Percentiles rank a stretch among this genome's conserved stretches.
Conservation (phyloP, 35 echinoderm and acorn worm genomes). For the Lytechinus variegatus region DNA sequence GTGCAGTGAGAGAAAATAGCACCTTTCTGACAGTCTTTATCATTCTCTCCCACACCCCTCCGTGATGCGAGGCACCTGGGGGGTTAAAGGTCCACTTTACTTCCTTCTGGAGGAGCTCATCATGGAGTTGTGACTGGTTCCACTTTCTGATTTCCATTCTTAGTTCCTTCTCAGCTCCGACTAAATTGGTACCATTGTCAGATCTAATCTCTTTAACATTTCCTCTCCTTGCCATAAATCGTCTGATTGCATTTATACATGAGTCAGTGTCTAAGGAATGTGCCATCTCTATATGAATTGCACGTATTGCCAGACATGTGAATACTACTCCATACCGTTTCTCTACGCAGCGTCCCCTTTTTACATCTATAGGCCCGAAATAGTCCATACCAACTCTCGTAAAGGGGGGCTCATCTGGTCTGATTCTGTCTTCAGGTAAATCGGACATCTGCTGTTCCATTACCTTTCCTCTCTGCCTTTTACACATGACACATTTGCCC, state of each 20-base stretch:
- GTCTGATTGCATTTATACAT: conserved; percentile 51
- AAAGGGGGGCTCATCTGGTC: conserved; percentile 65
- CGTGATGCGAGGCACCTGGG: conserved; percentile 66
- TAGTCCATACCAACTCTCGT: conserved; percentile 51
- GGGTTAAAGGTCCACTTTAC: conserved; percentile 62
- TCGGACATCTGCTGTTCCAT: conserved; percentile 77
- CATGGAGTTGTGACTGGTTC: conserved; percentile 56
- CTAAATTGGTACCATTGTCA: conserved; percentile 64
- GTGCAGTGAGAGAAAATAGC: conserved; percentile 12
- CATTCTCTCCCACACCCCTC: conserved; percentile 58
- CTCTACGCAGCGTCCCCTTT: conserved; percentile 43
- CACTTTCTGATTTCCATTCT: conserved; percentile 35
- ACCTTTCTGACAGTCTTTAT: conserved; percentile 40
- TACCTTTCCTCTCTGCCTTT: not conserved
- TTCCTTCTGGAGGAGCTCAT: conserved; percentile 48
- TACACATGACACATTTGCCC: conserved; percentile 63
- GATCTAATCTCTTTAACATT: conserved; percentile 47
- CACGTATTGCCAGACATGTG: conserved; percentile 66
- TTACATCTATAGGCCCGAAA: no score
- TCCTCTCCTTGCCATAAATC: conserved; percentile 56
- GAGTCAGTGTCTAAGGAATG: conserved; percentile 62
- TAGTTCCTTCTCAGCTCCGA: conserved; percentile 46
- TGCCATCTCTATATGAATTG: conserved; percentile 66
- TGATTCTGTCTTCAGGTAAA: conserved; percentile 60
- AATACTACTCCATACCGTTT: conserved; percentile 75